Conservation (phyloP, 2,797 vertebrate genomes). For the Poecile montanus region DNA sequence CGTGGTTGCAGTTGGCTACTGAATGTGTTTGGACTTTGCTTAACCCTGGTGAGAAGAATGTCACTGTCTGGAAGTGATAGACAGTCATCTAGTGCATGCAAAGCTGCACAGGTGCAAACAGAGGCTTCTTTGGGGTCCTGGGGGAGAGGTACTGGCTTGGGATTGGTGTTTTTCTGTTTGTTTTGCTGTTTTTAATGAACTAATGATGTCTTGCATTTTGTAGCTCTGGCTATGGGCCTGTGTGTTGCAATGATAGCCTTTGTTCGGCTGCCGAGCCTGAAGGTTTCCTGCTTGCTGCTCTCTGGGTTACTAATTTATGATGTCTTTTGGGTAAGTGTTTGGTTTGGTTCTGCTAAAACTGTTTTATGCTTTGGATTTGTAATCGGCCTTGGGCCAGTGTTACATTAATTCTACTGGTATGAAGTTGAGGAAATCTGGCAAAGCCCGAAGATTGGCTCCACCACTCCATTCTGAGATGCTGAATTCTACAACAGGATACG, state of each 20-base stretch:
- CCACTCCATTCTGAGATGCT: neutral
- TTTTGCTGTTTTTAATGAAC: constrained; percentile 2
- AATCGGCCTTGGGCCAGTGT: neutral
- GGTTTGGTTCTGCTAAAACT: constrained; percentile 1
- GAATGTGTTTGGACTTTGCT: neutral
- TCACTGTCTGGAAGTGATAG: neutral
- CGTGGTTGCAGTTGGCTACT: neutral
- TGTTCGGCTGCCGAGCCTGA: constrained; percentile 97
- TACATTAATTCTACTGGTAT: neutral
- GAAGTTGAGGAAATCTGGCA: neutral
- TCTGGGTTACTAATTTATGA: constrained; percentile 98
- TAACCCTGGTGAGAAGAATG: neutral
- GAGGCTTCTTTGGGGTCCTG: neutral
- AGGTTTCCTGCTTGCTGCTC: constrained; percentile 97
- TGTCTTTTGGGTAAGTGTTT: constrained; percentile 95
- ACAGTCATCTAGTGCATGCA: neutral
- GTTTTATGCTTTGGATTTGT: neutral
- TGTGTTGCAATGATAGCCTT: constrained; percentile 99
- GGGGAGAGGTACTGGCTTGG: neutral
- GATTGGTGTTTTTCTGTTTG: neutral
- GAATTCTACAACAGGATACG: neutral
- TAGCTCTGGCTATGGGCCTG: constrained; percentile 97
- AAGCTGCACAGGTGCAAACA: neutral
- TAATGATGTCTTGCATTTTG: constrained; percentile 31
- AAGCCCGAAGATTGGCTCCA: neutral